Evolutionary conservation across 2,888 invertebrate species (phyloP), one percentile per base, ranked within the genome.

Genomic region (Sisyra nigra): DNA sequence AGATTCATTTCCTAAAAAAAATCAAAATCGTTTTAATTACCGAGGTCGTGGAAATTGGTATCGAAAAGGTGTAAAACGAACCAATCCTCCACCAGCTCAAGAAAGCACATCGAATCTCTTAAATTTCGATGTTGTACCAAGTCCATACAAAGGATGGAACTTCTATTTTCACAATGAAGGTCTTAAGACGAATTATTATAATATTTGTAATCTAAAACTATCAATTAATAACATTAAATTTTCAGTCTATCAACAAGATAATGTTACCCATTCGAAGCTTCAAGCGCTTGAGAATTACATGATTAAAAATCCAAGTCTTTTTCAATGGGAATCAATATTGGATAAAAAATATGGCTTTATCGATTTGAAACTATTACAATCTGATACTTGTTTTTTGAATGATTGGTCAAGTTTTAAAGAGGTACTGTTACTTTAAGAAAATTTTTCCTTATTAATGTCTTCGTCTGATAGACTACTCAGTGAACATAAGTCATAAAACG

Each of bases 161-260:
- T 61, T 84, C 7, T 91, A 89, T 62, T 84, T 88, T 58, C 72
- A 79, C 31, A 67, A 72, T 43, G 75, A 80, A 67, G 74, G 80
- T 74, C 59, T 52, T 44, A 19, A 14, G 10, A 31, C 30, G 9
- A 7, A 44, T 40, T 32, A 42, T 39, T 43, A 29, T 15, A 8
- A 41, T 18, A 36, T 42, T 33, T 38, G 19, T 7, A 24, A 7
- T 24, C 24, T 5, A 24, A 24, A n/a, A n/a, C n/a, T n/a, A n/a
- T n/a, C n/a, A n/a, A n/a, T n/a, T n/a, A n/a, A n/a, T n/a, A n/a
- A n/a, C n/a, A n/a, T 24, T 5, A 24, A 24, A 24, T 24, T 24
- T 24, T 24, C 24, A 24, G 24, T 24, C 24, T 24, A 45, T 44
- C 5, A 33, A 29, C 32, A 43, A 18, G 61, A 66, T 24, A 68